These are phyloP conservation scores for Setophaga kirtlandii DNA, from an alignment of 2,113 vertebrate genomes.

Conservation along the genomic window DNA sequence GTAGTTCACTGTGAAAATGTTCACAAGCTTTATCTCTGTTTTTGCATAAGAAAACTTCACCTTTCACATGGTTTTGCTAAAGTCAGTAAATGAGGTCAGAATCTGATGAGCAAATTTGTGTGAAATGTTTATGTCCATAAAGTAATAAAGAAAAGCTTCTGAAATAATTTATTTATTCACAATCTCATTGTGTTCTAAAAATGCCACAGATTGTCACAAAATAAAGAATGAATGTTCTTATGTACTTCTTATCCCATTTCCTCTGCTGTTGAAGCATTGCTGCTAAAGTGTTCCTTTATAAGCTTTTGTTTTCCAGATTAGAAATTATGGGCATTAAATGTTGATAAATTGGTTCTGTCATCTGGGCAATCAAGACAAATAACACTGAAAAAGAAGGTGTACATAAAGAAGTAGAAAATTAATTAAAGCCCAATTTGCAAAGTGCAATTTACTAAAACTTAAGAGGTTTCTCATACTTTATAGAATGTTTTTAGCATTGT, in stretches of 20 bases:
- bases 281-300: neutral
- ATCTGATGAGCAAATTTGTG: neutral
- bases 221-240: neutral
- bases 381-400: neutral
- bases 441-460: neutral
- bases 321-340: neutral
- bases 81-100: neutral
- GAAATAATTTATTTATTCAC: neutral
- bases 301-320: neutral
- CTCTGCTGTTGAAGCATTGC: neutral
- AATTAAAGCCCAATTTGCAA: neutral
- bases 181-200: neutral
- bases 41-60: neutral
- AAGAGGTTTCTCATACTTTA: neutral
- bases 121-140: neutral
- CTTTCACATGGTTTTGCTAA: neutral
- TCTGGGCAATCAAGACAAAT: neutral
- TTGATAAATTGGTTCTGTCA: neutral
- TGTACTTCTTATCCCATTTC: neutral
- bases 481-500: neutral
- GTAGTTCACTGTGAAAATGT: neutral
- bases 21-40: neutral
- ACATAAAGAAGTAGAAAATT: neutral
- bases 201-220: neutral
- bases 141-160: neutral